Conservation (phyloP, 2,113 vertebrate genomes). For the Arizona elegans region DNA sequence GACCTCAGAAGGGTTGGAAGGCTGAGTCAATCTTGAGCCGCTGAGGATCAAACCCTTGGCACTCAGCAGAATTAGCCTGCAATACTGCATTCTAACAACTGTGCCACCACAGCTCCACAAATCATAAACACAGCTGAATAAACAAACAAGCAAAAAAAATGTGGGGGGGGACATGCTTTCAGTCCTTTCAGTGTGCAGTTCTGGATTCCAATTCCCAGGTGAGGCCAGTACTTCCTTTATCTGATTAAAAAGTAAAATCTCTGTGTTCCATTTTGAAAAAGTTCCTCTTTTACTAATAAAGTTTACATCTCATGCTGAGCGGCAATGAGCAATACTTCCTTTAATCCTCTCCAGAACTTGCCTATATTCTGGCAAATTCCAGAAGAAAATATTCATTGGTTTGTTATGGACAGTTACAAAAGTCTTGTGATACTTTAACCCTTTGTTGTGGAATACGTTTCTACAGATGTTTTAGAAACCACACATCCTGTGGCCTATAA, state of each 20-base stretch:
- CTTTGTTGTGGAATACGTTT: background rate
- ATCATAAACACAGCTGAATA: slow-evolving; percentile 37
- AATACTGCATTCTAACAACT: no score
- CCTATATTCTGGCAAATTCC: background rate
- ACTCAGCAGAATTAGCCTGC: no score
- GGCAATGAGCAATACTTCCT: background rate
- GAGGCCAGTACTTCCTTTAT: slow-evolving; percentile 37
- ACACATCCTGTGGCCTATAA: background rate
- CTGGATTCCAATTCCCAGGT: slow-evolving; percentile 48
- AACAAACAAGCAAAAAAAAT: slow-evolving; percentile 34
- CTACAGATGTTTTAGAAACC: background rate
- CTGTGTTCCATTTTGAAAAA: background rate
- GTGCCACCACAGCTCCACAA: no score
- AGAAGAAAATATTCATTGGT: background rate
- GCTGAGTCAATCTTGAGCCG: no score
- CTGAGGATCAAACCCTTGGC: no score
- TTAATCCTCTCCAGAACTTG: background rate
- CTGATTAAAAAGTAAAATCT: slow-evolving; percentile 45
- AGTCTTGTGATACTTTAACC: background rate
- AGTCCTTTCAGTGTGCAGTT: slow-evolving; percentile 35
- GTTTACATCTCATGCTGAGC: fast-evolving
- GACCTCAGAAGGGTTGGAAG: no score
- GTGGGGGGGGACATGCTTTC: slow-evolving; percentile 31
- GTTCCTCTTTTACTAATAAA: background rate
- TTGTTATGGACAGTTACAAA: background rate